phyloP scores from a whole-genome alignment of 2,113 vertebrate genomes.

The Gambusia affinis region DNA sequence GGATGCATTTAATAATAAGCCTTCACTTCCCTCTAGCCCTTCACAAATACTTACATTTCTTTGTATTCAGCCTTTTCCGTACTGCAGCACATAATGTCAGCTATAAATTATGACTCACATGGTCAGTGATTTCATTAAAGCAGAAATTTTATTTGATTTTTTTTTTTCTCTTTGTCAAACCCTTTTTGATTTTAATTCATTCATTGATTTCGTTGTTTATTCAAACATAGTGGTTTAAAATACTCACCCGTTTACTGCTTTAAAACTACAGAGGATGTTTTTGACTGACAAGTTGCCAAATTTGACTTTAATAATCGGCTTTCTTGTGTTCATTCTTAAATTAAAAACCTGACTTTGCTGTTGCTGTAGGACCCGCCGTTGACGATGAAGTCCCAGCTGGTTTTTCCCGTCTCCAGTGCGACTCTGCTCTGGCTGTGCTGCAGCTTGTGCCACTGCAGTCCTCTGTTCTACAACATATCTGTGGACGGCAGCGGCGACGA shows the following conservation, averaged over 20 bases:
- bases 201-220: not conserved
- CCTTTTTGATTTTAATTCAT: not conserved
- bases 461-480: slow-evolving; percentile 74
- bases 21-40: not conserved
- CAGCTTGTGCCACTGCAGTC: slow-evolving; percentile 16
- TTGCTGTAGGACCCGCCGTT: slow-evolving; percentile 51
- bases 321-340: not conserved
- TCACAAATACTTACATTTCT: not conserved
- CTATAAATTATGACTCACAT: not conserved
- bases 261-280: not conserved
- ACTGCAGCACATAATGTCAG: no score
- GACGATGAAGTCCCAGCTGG: slow-evolving; percentile 65
- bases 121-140: not conserved
- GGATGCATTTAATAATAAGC: not conserved
- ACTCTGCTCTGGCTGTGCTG: slow-evolving; percentile 68
- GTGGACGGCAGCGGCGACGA: slow-evolving; percentile 79
- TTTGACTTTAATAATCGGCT: not conserved
- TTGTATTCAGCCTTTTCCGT: not conserved
- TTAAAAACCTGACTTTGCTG: slow-evolving; percentile 16
- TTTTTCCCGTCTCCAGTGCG: slow-evolving; percentile 56
- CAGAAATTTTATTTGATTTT: not conserved
- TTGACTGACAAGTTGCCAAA: not conserved
- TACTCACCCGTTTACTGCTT: not conserved
- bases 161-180: not conserved
- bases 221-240: not conserved